Conservation (phyloP, 2,888 invertebrate genomes). For the Eupithecia exiguata region DNA sequence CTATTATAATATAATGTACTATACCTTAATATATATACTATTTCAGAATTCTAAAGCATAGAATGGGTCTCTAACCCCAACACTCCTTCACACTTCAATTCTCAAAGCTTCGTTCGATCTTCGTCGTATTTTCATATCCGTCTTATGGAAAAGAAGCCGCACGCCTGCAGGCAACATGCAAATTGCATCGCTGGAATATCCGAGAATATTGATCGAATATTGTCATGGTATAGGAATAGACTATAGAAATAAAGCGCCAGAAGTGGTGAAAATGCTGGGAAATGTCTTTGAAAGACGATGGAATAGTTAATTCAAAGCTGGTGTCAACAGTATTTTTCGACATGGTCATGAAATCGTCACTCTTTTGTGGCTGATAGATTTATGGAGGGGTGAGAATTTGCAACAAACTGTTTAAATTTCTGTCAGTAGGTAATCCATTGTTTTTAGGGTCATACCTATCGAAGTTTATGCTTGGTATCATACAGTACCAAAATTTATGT, state of each 20-base stretch:
- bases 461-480: background rate
- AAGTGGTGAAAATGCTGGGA: background rate
- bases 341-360: background rate
- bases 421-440: background rate
- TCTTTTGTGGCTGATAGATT: background rate
- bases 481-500: background rate
- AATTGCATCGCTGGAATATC: constrained; percentile 18
- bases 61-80: background rate
- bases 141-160: constrained; percentile 18
- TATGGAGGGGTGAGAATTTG: background rate
- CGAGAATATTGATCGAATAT: constrained; percentile 19
- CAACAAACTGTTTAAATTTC: background rate
- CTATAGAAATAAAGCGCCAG: constrained; percentile 3
- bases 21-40: too few species aligned
- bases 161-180: constrained; percentile 17
- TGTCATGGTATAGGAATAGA: background rate
- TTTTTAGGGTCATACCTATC: background rate
- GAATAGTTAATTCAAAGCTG: background rate
- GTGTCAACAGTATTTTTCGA: constrained; percentile 7
- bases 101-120: constrained; percentile 21
- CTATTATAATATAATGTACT: too few species aligned
- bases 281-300: background rate
- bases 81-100: constrained; percentile 5
- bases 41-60: background rate
- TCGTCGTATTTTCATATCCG: constrained; percentile 27